Evolutionary conservation across 1,140 invertebrate genomes (phyloP), one percentile per base, ranked within the genome.

Genomic region (Xylocopa sonorina): DNA sequence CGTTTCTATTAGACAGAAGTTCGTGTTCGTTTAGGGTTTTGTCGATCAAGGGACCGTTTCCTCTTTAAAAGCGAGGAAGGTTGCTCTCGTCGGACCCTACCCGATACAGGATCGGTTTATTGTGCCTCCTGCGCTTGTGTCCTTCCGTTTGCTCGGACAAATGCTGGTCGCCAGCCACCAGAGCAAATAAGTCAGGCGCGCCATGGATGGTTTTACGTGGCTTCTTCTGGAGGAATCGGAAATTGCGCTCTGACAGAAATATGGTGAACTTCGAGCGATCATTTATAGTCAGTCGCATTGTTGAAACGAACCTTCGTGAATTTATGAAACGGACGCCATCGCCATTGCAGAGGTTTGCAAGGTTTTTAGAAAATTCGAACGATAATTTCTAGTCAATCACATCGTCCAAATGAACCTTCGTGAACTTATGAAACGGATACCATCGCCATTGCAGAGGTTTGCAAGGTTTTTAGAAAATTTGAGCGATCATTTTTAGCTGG

Each of bases 141-240:
- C 73, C 50, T 76, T 76, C 29, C 51, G 50, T 68, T 43, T 43
- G 73, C 43, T 43, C 63, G 46, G 50, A 67, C 57, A 76, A 68
- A 67, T 53, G 63, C 50, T n/a, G n/a, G 24, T 46, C 64, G 64
- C 50, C 27, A 38, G 41, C 38, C n/a, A 14, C 55, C n/a, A 38
- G 50, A 53, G 67, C 50, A 66, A 66, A 66, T 66, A 75, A 75
- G 72, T 55, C 48, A 29, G 16, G 24, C 50, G 46, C 29, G n/a
- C 48, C 14, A 34, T 27, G 55, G 38, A 38, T 21, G 50, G 27
- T 55, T 32, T 76, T 67, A 41, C 34, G 38, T 46, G 46, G 21
- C 73, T 24, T 16, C 46, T 67, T 7, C 73, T 57, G 24, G 50
- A 57, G 34, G 29, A 68, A 68, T 76, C 63, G 74, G 51, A 68